Base-by-base conservation (phyloP, 2,113 vertebrate genomes). In the Hipposideros armiger region DNA sequence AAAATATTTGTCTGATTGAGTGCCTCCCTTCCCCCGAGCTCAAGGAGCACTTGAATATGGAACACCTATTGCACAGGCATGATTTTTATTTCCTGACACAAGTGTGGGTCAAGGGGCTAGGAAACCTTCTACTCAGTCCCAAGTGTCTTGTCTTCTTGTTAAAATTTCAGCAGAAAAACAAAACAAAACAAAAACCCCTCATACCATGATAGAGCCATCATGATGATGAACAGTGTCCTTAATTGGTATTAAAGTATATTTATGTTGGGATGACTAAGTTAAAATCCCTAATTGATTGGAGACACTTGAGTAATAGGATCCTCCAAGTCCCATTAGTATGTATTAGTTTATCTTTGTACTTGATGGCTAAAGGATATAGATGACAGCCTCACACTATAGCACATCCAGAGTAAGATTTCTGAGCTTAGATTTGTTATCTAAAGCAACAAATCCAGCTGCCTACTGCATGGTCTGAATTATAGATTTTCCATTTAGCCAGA, bases 381-480 rank as follows among this genome's bases (percentile, higher is more conserved):
- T 58, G 97, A 96, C 81, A 67, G 94, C 86, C 70, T 28, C 26
- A 20, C 58, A 24, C 54, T 22, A 11, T 26, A 80, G 77, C 88
- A 36, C 47, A 82, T 17, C 28, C 91, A 83, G 91, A 73, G 73
- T 73, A 91, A 96, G 97, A 97, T 96, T 96, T 98, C 95, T 96
- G 96, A 91, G 96, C 96, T 97, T 89, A 96, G 92, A 98, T 98
- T 98, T 98, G 97, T 97, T 86, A 95, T 70, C n/a, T 86, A 96
- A 95, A 96, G 90, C 67, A 92, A 91, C 96, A 98, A 98, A 92
- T 70, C 91, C 82, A 89, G 87, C 85, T 98, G 95, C 70, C 56
- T 93, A 76, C 97, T 98, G 97, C 98, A 98, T 97, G 98, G 96
- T 95, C 97, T 98, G 98, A 98, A 98, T 98, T 98, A 97, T 96